Conservation (phyloP, 2,888 invertebrate species). For the Sinohyriopsis cumingii region DNA sequence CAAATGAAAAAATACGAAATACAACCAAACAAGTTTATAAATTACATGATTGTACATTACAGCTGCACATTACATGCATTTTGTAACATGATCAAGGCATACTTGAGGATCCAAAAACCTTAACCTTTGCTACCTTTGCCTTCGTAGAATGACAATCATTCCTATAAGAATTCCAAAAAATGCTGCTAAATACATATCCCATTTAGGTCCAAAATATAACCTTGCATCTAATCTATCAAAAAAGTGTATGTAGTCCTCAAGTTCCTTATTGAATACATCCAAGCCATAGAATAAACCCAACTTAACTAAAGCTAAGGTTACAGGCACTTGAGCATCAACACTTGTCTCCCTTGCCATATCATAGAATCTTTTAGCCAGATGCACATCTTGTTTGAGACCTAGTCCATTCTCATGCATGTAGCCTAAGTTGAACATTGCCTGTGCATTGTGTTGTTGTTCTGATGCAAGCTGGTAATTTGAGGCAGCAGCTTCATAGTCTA, state of each 20-base stretch:
- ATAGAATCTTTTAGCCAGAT: conserved; percentile 97
- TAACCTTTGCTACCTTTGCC: conserved; percentile 23
- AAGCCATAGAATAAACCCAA: conserved; percentile 84
- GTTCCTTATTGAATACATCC: conserved; percentile 80
- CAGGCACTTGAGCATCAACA: conserved; percentile 93
- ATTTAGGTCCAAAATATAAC: conserved; percentile 80
- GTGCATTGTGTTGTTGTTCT: conserved; percentile 95
- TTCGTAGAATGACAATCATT: conserved; percentile 78
- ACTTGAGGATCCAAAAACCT: neutral
- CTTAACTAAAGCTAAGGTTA: conserved; percentile 90
- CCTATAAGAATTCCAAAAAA: conserved; percentile 87
- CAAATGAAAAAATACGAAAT: too few relatives aligned
- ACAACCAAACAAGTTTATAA: too few relatives aligned
- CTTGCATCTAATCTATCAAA: conserved; percentile 57
- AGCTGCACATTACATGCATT: too few relatives aligned
- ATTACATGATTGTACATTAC: too few relatives aligned
- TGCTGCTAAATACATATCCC: conserved; percentile 95
- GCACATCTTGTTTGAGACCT: conserved; percentile 89
- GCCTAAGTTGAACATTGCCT: conserved; percentile 99
- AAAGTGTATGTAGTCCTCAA: conserved; percentile 52
- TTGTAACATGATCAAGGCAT: too few relatives aligned
- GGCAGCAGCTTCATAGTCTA: conserved; percentile 93
- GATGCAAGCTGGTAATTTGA: conserved; percentile 90
- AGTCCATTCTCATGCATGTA: conserved; percentile 99
- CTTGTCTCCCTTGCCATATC: conserved; percentile 95